A percentile compares a stretch with the other conserved stretches of the same genome.
Conservation (phyloP, 1,140 invertebrate species). For the Sitophilus oryzae region DNA sequence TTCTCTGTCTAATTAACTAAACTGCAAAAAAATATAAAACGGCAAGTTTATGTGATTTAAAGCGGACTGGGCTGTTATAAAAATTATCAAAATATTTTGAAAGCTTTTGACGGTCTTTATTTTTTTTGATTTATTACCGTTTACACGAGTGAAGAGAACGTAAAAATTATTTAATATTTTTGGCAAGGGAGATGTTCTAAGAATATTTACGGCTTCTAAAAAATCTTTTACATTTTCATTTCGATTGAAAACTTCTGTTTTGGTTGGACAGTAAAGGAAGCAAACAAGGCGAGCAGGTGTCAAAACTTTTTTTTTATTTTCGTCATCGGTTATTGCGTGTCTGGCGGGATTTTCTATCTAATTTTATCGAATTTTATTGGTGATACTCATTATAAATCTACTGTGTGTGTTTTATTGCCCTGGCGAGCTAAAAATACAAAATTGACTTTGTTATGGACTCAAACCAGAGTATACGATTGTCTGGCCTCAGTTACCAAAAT, state of each 20-base stretch:
- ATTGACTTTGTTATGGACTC: constrained; percentile 8
- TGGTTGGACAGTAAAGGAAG: too few species aligned
- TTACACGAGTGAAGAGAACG: neutral
- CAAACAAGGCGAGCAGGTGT: neutral
- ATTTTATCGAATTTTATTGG: constrained; percentile 8
- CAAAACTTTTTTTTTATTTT: neutral
- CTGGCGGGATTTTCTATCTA: neutral
- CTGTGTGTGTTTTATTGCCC: constrained; percentile 4
- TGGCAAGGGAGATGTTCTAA: neutral
- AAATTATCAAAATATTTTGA: neutral
- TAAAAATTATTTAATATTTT: neutral
- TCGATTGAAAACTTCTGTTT: too few species aligned
- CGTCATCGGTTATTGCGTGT: neutral
- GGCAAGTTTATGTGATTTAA: too few species aligned
- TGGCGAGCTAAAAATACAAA: constrained; percentile 8
- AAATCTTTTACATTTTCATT: neutral
- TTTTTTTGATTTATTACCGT: neutral
- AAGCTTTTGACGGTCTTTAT: neutral
- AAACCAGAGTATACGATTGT: too few species aligned
- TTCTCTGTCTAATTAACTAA: too few species aligned
- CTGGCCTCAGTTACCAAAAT: too few species aligned
- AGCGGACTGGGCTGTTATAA: too few species aligned
- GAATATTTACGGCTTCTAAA: neutral
- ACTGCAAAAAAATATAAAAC: too few species aligned
- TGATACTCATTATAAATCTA: constrained; percentile 11